Percentiles rank a stretch among this genome's conserved stretches.
phyloP scores from a whole-genome alignment of 2,797 vertebrate species.

The Rhyacichthys aspro region DNA sequence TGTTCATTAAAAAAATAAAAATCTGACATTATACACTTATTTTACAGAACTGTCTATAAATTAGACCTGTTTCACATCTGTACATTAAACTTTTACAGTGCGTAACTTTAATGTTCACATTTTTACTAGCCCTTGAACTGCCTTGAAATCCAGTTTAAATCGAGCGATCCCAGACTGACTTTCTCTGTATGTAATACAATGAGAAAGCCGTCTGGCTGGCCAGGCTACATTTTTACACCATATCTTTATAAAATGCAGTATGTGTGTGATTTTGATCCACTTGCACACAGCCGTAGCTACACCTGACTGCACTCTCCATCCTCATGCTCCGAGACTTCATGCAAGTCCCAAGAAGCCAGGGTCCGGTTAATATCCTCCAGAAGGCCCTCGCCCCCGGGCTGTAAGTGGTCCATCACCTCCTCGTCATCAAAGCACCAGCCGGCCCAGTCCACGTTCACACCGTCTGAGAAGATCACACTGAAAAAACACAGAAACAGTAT shows the following conservation, averaged over 20 bases:
- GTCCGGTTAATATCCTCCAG: constrained; percentile 46
- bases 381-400: constrained; percentile 37
- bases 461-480: constrained; percentile 55
- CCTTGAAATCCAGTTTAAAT: too few relatives aligned
- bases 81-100: not conserved
- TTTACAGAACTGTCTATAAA: constrained; percentile 18
- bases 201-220: too few relatives aligned
- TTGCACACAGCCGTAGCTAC: constrained; percentile 37
- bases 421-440: constrained; percentile 80
- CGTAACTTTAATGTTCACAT: too few relatives aligned
- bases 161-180: too few relatives aligned
- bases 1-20: constrained; percentile 13
- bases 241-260: too few relatives aligned
- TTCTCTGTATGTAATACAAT: too few relatives aligned
- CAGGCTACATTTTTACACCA: too few relatives aligned
- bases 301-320: constrained; percentile 76
- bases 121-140: too few relatives aligned
- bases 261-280: not conserved
- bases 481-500: not conserved
- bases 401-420: constrained; percentile 66
- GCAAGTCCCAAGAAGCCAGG: constrained; percentile 21
- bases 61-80: constrained; percentile 3
- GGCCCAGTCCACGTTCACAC: constrained; percentile 76
- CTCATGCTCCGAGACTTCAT: constrained; percentile 34
- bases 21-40: constrained; percentile 26